Conservation (phyloP, 2,797 vertebrate genomes). For the Hapalemur alaotrensis region DNA sequence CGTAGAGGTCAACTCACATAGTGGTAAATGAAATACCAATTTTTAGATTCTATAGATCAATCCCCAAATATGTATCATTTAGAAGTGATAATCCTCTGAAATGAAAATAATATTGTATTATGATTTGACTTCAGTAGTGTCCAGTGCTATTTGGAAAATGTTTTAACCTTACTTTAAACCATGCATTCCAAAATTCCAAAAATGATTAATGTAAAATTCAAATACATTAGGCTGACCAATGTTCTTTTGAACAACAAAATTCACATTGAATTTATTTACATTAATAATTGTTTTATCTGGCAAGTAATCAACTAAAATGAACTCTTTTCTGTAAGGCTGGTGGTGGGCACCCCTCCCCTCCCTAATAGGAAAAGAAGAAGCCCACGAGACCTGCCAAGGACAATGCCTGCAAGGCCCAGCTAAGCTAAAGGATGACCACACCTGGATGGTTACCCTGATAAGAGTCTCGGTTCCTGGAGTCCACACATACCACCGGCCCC, state of each 20-base stretch:
- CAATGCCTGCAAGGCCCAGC: no score
- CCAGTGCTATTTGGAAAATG: neutral
- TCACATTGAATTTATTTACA: neutral
- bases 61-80: constrained; percentile 37
- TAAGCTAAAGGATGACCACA: no score
- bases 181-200: neutral
- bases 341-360: no score
- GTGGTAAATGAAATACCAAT: neutral
- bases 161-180: constrained; percentile 3
- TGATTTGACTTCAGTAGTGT: constrained; percentile 42
- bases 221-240: neutral
- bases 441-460: no score
- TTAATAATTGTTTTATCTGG: constrained; percentile 8
- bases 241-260: neutral
- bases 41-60: neutral
- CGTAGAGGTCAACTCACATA: constrained; percentile 25
- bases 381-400: no score
- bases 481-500: no score
- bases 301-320: no score
- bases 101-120: neutral
- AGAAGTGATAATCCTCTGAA: constrained; percentile 6
- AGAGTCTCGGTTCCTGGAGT: no score
- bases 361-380: no score
- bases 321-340: no score
- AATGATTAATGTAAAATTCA: neutral